Conservation (phyloP, 2,888 invertebrate genomes). For the Cheilosia vulpina region DNA sequence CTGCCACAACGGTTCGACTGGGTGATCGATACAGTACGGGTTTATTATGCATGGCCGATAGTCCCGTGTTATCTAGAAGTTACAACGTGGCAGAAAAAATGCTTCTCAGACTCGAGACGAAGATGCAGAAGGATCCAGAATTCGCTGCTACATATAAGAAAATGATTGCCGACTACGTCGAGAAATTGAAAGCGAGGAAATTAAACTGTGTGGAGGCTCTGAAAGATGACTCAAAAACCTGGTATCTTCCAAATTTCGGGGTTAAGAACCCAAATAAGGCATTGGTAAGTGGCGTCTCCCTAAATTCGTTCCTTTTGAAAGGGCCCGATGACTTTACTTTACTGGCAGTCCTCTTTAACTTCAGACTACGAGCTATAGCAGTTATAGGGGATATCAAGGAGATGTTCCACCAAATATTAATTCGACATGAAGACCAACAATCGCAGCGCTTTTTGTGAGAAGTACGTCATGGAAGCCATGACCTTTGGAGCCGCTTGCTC, state of each 20-base stretch:
- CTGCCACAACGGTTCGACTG: neutral
- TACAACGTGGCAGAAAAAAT: slow-evolving; percentile 45
- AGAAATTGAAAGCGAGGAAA: slow-evolving; percentile 54
- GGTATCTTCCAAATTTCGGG: slow-evolving; percentile 76
- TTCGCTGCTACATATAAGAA: slow-evolving; percentile 53
- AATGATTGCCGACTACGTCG: slow-evolving; percentile 49
- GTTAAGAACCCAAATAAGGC: slow-evolving; percentile 76
- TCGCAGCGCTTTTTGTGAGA: slow-evolving; percentile 77
- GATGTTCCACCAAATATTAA: slow-evolving; percentile 50
- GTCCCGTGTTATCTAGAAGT: slow-evolving; percentile 43
- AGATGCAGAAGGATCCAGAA: no score
- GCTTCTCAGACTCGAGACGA: slow-evolving; percentile 32
- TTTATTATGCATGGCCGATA: slow-evolving; percentile 51
- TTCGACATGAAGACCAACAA: slow-evolving; percentile 75
- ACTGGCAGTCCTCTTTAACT: slow-evolving; percentile 79
- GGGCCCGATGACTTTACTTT: slow-evolving; percentile 79
- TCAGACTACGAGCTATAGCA: slow-evolving; percentile 78
- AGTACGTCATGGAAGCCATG: slow-evolving; percentile 73
- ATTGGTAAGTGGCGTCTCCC: slow-evolving; percentile 56
- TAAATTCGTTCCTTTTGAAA: slow-evolving; percentile 77
- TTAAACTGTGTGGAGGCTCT: no score
- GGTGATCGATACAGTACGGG: neutral
- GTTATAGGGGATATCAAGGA: slow-evolving; percentile 77
- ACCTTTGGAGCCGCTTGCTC: no score
- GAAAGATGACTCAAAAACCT: slow-evolving; percentile 22